Base-by-base conservation (phyloP, 2,797 vertebrate genomes). In the Pagetopsis macropterus region DNA sequence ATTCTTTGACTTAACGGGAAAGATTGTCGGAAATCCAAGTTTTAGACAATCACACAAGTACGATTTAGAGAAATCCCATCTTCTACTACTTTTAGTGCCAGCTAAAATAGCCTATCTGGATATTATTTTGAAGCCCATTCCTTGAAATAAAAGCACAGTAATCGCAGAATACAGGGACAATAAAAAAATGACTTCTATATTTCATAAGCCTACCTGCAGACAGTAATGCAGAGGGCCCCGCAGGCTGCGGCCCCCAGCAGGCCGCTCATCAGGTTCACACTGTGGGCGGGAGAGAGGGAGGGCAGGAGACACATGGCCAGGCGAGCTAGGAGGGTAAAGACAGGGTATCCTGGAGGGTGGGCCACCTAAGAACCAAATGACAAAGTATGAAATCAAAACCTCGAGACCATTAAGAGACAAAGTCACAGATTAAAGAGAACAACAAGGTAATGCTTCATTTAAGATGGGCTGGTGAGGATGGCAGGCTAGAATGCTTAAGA, bases 301-400 rank as follows among this genome's bases (percentile, higher is more conserved):
- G 97, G 95, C 67, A 97, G 76, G 4, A 96, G 88, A 14, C 15
- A 77, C 62, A 94, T 92, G 0, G 87, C 92, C 93, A 96, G 84
- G 67, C 88, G 94, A 75, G 97, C 94, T 78, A 97, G 86, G 51
- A 99, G 86, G 0, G 96, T 99, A 92, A 99, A 99, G 84, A 99
- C 83, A 23, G 98, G 98, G 76, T 99, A 99, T 78, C 98, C 97
- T 0, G 98, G 98, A 89, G 98, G 98, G 83, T 99, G 98, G 65
- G 98, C 97, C 56, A 99, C 97, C 98, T 99, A 56, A 63, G 72
- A 62, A 85, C 23, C 75, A 60, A 78, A 62, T 4, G 49, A 58
- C 43, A 75, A 65, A 61, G 33, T n/a, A 1, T 79, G 23, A 49
- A 48, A 48, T 31, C 9, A 19, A 56, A 50, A 75, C 41, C 23